A percentile compares a stretch with the other conserved stretches of the same genome.
Evolutionary conservation across 2,797 vertebrate genomes (phyloP).

Genomic region (Erethizon dorsatum): DNA sequence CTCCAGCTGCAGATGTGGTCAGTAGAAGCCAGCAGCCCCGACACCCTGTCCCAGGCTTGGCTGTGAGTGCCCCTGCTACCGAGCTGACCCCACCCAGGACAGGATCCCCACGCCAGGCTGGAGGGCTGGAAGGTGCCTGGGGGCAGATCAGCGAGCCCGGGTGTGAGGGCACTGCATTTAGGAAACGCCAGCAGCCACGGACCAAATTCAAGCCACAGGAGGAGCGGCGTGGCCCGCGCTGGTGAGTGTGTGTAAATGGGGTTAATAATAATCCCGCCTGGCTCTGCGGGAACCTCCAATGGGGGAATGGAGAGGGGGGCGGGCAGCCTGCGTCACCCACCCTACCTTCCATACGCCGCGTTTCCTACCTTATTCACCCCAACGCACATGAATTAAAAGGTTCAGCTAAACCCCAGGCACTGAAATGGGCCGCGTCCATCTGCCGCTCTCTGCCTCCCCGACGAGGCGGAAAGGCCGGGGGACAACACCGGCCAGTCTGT

Average conservation of each 20-base stretch:
- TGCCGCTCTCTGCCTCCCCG: constrained; percentile 51
- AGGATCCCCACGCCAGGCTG: neutral
- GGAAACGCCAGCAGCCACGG: neutral
- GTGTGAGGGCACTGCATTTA: neutral
- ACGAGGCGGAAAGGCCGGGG: neutral
- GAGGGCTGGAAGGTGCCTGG: neutral
- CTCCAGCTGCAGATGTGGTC: neutral
- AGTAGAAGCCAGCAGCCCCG: neutral
- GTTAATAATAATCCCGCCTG: constrained; percentile 15
- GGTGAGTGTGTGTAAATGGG: constrained; percentile 9
- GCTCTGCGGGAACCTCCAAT: neutral
- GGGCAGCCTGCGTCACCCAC: neutral
- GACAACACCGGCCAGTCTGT: neutral
- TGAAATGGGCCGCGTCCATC: neutral
- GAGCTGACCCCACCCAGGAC: neutral
- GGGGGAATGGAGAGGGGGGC: neutral
- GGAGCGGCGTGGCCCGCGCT: neutral
- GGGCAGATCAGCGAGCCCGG: too few relatives aligned
- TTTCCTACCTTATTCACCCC: constrained; percentile 25
- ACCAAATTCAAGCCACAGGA: constrained; percentile 27
- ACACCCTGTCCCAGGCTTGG: neutral
- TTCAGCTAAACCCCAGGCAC: neutral
- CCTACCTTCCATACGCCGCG: neutral
- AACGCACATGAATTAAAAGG: constrained; percentile 62
- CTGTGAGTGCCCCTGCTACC: neutral